Conservation (phyloP, 2,797 vertebrate species). For the Crotalus adamanteus region DNA sequence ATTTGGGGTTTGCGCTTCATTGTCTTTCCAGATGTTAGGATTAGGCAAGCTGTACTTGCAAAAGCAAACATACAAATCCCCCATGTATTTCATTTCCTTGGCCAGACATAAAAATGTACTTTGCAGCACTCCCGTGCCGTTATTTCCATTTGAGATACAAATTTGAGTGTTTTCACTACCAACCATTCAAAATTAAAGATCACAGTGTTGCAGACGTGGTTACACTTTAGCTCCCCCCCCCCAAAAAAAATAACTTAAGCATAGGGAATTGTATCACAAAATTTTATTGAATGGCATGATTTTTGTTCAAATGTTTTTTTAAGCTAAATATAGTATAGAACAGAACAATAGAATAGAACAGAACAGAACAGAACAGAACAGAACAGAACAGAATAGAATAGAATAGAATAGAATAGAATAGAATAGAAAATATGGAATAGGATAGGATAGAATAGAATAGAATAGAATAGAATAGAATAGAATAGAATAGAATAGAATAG, state of each 20-base stretch:
- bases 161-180: neutral
- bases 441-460: fast-evolving
- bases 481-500: fast-evolving
- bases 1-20: neutral
- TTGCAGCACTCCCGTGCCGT: too few relatives aligned
- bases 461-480: fast-evolving
- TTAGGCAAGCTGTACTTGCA: neutral
- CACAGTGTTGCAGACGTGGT: too few relatives aligned
- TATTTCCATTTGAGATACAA: neutral
- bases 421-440: fast-evolving
- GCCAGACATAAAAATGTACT: neutral
- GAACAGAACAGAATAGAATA: fast-evolving
- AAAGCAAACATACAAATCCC: neutral
- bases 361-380: fast-evolving
- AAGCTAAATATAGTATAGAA: fast-evolving
- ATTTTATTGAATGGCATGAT: neutral
- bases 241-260: neutral
- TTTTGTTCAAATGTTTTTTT: neutral
- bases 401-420: fast-evolving
- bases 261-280: neutral
- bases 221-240: neutral
- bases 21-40: neutral
- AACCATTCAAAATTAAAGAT: neutral
- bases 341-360: fast-evolving
- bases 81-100: neutral